Evolutionary conservation across 1,140 invertebrate genomes (phyloP), one percentile per base, ranked within the genome.

Genomic region (Drosophila serrata): DNA sequence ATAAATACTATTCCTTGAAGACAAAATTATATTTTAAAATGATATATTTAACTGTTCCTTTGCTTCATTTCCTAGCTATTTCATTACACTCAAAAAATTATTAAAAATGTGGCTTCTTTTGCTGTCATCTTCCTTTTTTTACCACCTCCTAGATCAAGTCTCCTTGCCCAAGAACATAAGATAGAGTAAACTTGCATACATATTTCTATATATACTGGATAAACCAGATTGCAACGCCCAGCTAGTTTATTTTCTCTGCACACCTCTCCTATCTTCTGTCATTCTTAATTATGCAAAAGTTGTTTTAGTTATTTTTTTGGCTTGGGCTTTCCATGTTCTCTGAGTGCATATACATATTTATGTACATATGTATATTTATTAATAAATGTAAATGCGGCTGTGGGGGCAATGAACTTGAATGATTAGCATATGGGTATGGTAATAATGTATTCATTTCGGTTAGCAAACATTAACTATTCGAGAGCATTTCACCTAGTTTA

Each of bases 331-430:
- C 40, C 42, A 29, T 42, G 63, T 69, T 77, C 42, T 61, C 27
- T 31, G 55, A 15, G 29, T 56, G 19, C 27, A 68, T 29, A 42
- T 15, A 29, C 53, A 35, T 15, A 33, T 31, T 17, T 6, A 68
- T 29, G 37, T 15, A 29, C 53, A 22, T 59, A 29, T 22, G 24
- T 4, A 22, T 59, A 29, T 22, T n/a, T 63, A 42, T 56, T 27
- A 48, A 27, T 46, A n/a, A 46, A 39, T 58, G 56, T 62, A 24
- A 46, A 53, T 53, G 35, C 45, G 61, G 22, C 61, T 39, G 68
- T 46, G 82, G 82, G 82, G 69, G 11, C 75, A 82, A 27, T 87
- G 75, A 87, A 85, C 81, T 55, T 35, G 27, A 22, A 12, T 9
- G 27, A 70, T 72, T 70, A 70, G 65, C 65, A 70, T 72, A 72